Evolutionary conservation across 2,888 invertebrate species (phyloP).

Genomic region (Rugalucina vietnamica): DNA sequence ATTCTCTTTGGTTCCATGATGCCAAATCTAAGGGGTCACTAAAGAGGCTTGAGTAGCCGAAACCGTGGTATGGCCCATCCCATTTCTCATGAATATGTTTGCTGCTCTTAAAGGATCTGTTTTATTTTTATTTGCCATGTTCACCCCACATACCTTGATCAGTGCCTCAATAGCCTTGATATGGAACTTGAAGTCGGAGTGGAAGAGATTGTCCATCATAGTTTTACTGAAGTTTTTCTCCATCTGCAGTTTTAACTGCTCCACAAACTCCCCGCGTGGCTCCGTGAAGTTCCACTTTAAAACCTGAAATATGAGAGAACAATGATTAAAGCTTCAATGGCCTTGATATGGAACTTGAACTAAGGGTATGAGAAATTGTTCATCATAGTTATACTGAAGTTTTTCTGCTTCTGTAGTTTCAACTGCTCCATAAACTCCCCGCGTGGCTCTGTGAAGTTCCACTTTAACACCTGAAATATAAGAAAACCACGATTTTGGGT

Average conservation of each 20-base stretch:
- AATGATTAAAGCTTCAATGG: constrained; percentile 91
- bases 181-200: constrained; percentile 96
- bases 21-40: too few species aligned
- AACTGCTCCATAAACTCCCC: constrained; percentile 97
- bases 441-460: constrained; percentile 97
- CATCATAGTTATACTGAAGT: constrained; percentile 93
- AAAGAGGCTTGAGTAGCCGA: too few species aligned
- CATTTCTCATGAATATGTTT: too few species aligned
- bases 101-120: too few species aligned
- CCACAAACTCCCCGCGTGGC: constrained; percentile 96
- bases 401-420: constrained; percentile 96
- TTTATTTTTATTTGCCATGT: too few species aligned
- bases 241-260: constrained; percentile 96
- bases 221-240: constrained; percentile 94
- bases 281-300: constrained; percentile 98
- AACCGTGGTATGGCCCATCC: too few species aligned
- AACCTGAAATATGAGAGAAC: constrained; percentile 82
- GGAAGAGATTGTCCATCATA: constrained; percentile 96
- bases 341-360: constrained; percentile 97
- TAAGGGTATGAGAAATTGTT: constrained; percentile 97
- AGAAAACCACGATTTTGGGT: too few species aligned
- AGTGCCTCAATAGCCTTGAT: constrained; percentile 97
- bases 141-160: constrained; percentile 76
- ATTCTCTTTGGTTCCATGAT: too few species aligned
- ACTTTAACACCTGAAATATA: constrained; percentile 88